Percentiles rank a stretch among this genome's conserved stretches.
phyloP scores from a whole-genome alignment of 2,797 vertebrate genomes.

The Sparidentex hasta region DNA sequence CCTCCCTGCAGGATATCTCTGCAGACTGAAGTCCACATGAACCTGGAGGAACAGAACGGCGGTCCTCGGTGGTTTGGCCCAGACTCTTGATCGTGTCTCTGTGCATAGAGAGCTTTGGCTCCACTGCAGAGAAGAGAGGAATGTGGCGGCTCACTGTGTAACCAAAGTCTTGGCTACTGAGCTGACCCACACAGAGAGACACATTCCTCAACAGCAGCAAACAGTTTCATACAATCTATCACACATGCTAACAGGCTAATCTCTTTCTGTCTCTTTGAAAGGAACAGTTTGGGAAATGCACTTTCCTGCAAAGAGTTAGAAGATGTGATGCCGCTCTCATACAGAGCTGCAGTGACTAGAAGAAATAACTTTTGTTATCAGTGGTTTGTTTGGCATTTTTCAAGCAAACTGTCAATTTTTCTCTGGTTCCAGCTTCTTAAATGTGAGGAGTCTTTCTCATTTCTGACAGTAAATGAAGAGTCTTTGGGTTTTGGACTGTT shows the following conservation, averaged over 20 bases:
- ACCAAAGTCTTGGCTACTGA: conserved; percentile 21
- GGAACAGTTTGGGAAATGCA: not conserved
- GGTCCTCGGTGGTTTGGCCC: not conserved
- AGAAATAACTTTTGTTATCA: too few relatives aligned
- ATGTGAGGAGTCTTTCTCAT: too few relatives aligned
- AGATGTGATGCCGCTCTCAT: not conserved
- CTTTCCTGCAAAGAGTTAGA: not conserved
- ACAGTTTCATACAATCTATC: not conserved
- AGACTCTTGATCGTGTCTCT: not conserved
- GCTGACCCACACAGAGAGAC: conserved; percentile 29
- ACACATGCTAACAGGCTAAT: not conserved
- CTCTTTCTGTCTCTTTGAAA: not conserved
- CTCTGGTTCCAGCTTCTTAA: too few relatives aligned
- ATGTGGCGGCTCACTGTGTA: conserved; percentile 39
- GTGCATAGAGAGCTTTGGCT: conserved; percentile 8
- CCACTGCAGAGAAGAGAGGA: conserved; percentile 16
- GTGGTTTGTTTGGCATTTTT: too few relatives aligned
- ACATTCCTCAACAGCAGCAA: conserved; percentile 33
- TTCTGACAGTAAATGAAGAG: too few relatives aligned
- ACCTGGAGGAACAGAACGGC: not conserved
- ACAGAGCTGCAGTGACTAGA: too few relatives aligned
- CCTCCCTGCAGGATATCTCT: not conserved
- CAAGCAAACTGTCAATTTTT: too few relatives aligned
- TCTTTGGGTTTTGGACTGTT: too few relatives aligned
- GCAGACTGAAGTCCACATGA: not conserved